Base-by-base conservation (phyloP, 2,888 invertebrate species). In the Dendrolimus pini region DNA sequence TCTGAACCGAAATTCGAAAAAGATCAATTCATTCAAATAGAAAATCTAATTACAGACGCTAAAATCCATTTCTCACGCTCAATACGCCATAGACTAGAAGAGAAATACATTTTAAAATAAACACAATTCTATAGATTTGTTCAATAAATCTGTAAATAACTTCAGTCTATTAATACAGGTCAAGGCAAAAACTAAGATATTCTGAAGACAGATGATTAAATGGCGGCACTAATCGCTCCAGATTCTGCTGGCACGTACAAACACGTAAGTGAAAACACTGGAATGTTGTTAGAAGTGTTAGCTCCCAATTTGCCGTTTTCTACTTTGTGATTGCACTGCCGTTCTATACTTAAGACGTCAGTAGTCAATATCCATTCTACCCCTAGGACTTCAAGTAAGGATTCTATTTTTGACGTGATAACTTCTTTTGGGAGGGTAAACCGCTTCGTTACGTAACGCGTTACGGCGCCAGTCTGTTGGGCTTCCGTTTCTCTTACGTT, bases 21-120 rank as follows among this genome's bases (percentile, higher is more conserved):
- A 8, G 9, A 47, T 12, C 47, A 9, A 10, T 47, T 47, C 47
- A 47, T 47, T 47, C 12, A 47, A 47, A 47, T 42, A 47, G 14
- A 42, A 54, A 47, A 47, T 41, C 47, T 47, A 47, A 47, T 47
- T 47, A 47, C 47, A 47, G 47, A 0, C 3, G 12, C 9, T 47
- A 47, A 47, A 47, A 47, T 47, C 9, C 47, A 47, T 47, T 47
- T 47, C 12, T 47, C 47, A 47, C 47, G 47, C 12, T 47, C 47
- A 47, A 47, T 12, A 47, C 47, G 12, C 47, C 47, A 10, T 12
- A 47, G 47, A 47, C 6, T 41, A 54, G 53, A 13, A 55, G 41
- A 41, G 12, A 9, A 54, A 41, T 56, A 58, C 57, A 56, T 41
- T 56, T 58, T 52, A 59, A 30, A 54, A 53, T 13, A 41, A 41